Evolutionary conservation across 2,797 vertebrate species (phyloP), one percentile per base, ranked within the genome.

Genomic region (Eulemur rubriventer): DNA sequence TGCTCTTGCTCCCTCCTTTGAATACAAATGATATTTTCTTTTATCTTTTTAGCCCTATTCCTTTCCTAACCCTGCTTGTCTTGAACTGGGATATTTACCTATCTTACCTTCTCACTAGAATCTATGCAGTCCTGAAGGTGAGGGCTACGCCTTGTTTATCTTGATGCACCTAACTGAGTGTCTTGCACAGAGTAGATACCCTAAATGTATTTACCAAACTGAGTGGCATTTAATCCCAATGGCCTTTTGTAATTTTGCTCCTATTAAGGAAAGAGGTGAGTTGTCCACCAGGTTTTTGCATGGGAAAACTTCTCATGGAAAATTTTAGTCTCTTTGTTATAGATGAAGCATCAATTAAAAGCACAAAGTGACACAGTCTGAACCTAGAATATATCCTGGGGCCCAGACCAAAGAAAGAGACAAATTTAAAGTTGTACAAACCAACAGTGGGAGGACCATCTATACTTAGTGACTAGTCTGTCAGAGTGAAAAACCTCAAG

Each of bases 401-500:
- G 97, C 78, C 43, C 96, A 98, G 98, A 98, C 98, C 95, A 97
- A 97, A 98, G 96, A 97, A 96, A 76, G 96, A 94, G 96, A 97
- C 97, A 98, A 98, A 97, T 98, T 98, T 98, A 97, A 98, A 98
- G 97, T 81, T 97, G 95, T 96, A 95, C 92, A 98, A 97, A 98
- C 98, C 98, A 98, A 96, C n/a, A 96, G 98, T 98, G 98, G 98
- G 98, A 98, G 97, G 98, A 97, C 96, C 88, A 81, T 98, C 98
- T 98, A 98, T 98, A 98, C 98, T 98, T 98, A 98, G 98, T 35
- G 90, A 98, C 97, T 96, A 65, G 96, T 95, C 95, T 98, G 98
- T 98, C 97, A 95, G 97, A 24, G 0, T 97, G 96, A 97, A 99
- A 97, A 98, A 98, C 98, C 98, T 98, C 98, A 98, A 98, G 98